A percentile compares a stretch with the other conserved stretches of the same genome.
phyloP scores from a whole-genome alignment of 2,888 invertebrate species.

The Sesia apiformis region DNA sequence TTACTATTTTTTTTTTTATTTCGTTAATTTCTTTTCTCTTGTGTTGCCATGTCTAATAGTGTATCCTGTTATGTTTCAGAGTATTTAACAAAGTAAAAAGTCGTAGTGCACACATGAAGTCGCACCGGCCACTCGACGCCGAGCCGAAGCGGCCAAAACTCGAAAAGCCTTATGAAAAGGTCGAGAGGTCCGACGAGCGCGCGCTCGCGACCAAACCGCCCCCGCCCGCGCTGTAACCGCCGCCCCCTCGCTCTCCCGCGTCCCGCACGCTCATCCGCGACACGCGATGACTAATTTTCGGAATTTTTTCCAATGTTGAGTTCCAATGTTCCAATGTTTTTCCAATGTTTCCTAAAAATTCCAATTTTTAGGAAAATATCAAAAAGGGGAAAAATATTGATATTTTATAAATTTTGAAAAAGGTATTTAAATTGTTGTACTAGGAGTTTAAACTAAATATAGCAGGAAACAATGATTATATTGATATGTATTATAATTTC shows the following conservation, averaged over 20 bases:
- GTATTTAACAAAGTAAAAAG: conserved; percentile 98
- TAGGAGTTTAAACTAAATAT: too few relatives aligned
- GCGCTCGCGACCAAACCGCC: conserved; percentile 45
- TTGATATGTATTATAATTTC: too few relatives aligned
- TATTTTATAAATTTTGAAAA: too few relatives aligned
- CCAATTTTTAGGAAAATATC: too few relatives aligned
- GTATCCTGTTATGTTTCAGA: conserved; percentile 79
- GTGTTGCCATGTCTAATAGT: conserved; percentile 59
- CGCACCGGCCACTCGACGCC: conserved; percentile 93
- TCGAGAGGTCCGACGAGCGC: conserved; percentile 67
- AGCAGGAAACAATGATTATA: too few relatives aligned
- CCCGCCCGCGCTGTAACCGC: conserved; percentile 8
- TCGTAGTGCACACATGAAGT: conserved; percentile 99
- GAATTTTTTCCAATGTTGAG: too few relatives aligned
- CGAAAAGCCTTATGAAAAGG: conserved; percentile 75
- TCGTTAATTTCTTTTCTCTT: conserved; percentile 24
- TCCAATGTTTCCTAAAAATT: too few relatives aligned
- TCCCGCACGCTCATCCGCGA: conserved; percentile 18
- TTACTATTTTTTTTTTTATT: conserved; percentile 29
- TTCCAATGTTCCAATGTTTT: too few relatives aligned
- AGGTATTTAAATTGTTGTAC: too few relatives aligned
- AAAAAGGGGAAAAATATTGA: too few relatives aligned
- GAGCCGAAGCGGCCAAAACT: conserved; percentile 81
- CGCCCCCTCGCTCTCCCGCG: conserved; percentile 5
- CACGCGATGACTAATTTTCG: background rate